Evolutionary conservation across 2,888 invertebrate species (phyloP).

Genomic region (Notodonta dromedarius): DNA sequence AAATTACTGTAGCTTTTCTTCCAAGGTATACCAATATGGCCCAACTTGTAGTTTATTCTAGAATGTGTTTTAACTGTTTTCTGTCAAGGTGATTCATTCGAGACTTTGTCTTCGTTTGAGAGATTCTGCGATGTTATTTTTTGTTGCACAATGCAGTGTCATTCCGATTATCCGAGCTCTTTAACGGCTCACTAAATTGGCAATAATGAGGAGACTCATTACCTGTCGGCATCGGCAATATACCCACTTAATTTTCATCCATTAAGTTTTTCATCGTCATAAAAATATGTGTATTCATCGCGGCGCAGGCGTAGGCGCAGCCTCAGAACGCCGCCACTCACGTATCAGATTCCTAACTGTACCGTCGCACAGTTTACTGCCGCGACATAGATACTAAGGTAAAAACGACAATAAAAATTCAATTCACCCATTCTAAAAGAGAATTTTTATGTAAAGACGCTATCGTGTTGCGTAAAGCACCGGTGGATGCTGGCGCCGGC

Average conservation of each 20-base stretch:
- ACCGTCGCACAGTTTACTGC: conserved; percentile 52
- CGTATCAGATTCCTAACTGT: conserved; percentile 76
- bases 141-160: neutral
- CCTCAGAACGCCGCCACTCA: conserved; percentile 42
- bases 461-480: conserved; percentile 52
- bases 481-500: conserved; percentile 54
- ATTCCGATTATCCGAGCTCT: neutral
- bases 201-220: neutral
- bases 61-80: too few relatives aligned
- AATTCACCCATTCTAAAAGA: conserved; percentile 55
- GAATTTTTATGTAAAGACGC: conserved; percentile 54
- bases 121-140: too few relatives aligned
- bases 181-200: neutral
- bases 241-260: conserved; percentile 40
- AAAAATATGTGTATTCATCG: conserved; percentile 33
- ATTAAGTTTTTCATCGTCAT: conserved; percentile 38
- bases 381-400: conserved; percentile 59
- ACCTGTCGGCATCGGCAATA: too few relatives aligned
- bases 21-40: too few relatives aligned
- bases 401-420: conserved; percentile 68
- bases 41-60: too few relatives aligned
- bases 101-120: too few relatives aligned
- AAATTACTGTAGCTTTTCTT: too few relatives aligned
- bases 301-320: conserved; percentile 46
- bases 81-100: too few relatives aligned